Base-by-base conservation (phyloP, 35 echinoderm and acorn worm species). In the Lytechinus variegatus region DNA sequence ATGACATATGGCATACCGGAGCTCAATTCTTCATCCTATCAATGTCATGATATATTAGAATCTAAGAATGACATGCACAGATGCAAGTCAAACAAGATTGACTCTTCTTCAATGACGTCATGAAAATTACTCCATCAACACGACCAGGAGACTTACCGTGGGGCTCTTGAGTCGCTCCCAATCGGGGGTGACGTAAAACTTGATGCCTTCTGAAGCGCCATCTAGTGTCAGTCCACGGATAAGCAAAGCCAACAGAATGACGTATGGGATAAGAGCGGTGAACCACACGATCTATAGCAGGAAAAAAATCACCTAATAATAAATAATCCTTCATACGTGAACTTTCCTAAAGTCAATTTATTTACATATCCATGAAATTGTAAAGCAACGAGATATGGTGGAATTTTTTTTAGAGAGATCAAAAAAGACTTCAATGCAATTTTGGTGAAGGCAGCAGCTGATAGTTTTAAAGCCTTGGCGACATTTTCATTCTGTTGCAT, bases 251-350 rank as follows among this genome's bases (percentile, higher is more conserved):
- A 97, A 91, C 21, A 98, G 86, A 21, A 98, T 98, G 28, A 89
- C 93, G 86, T 98, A 98, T 8, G 97, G 97, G 52, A 95, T 89
- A 16, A 98, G 96, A 51, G 97, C 97, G 19, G 97, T 98, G 92
- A 98, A 97, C 95, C 96, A 98, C 9, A 98, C 97, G 27, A 98
- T 98, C 97, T 98, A 86, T 21, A 92, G 28, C 88, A 21, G 9
- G 93, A 97, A 9, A 86, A 19, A 97, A 86, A 58, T 9, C 7
- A 9, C 1, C 7, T 8, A 9, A 58, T 58, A 58, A 58, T 56
- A 8, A 44, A 44, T 44, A 1, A 44, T 44, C 33, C 33, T 44
- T 44, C 33, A 44, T 44, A 0, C 33, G 33, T 44, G 33, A 44
- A 44, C 2, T 44, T 44, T 44, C 33, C 33, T 44, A 44, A 2